phyloP scores from a whole-genome alignment of 2,113 vertebrate genomes.

The Prunella himalayana region DNA sequence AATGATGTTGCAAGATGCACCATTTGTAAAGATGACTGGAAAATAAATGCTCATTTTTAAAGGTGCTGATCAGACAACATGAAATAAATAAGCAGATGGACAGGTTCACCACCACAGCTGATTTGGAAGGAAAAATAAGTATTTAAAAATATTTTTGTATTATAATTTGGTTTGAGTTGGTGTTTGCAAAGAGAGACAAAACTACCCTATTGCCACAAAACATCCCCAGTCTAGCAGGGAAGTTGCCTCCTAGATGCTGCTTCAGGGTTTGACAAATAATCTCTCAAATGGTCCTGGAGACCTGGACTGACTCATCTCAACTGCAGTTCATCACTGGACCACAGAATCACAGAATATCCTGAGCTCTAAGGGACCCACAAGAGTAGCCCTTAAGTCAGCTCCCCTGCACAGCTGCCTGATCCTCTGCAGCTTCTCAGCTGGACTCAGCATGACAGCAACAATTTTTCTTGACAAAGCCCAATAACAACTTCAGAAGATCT shows the following conservation, averaged over 20 bases:
- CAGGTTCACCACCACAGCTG: not conserved
- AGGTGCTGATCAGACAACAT: not conserved
- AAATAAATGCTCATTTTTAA: not conserved
- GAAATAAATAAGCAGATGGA: not conserved
- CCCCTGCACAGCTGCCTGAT: not conserved
- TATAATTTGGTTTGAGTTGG: not conserved
- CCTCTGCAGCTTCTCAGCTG: not conserved
- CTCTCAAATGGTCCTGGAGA: not conserved
- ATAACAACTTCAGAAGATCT: not conserved
- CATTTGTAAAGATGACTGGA: not conserved
- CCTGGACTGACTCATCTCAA: not conserved
- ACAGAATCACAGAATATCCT: not conserved
- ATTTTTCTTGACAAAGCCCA: not conserved
- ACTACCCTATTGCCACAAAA: not conserved
- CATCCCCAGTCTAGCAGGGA: not conserved
- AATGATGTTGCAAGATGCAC: not conserved
- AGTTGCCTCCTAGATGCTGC: not conserved
- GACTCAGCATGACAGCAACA: fast-evolving
- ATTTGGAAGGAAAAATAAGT: not conserved
- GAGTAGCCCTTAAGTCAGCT: not conserved
- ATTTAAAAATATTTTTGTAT: not conserved
- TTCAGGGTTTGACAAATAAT: not conserved
- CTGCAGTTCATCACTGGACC: not conserved
- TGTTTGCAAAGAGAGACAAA: not conserved
- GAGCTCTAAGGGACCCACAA: not conserved